These are phyloP conservation scores for Polylopha cassiicola DNA, from an alignment of 2,888 invertebrate genomes.

Conservation along the genomic window DNA sequence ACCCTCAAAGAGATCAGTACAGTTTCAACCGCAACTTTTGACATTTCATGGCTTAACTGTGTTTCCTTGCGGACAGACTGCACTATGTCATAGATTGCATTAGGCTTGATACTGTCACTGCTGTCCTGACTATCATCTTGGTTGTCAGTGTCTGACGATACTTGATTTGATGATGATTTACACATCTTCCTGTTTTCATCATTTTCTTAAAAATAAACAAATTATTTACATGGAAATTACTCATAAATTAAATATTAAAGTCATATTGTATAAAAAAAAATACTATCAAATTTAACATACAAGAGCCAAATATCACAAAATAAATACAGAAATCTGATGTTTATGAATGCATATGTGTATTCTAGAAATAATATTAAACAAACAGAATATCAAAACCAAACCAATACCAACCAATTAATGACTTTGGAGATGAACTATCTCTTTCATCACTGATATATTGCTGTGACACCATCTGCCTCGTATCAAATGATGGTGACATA, in stretches of 20 bases:
- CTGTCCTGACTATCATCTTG: slow-evolving; percentile 72
- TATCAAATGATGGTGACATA: slow-evolving; percentile 67
- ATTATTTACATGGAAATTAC: neutral
- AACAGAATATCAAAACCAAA: too few species aligned
- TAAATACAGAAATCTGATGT: too few species aligned
- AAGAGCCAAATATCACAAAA: too few species aligned
- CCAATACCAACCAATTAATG: slow-evolving; percentile 15
- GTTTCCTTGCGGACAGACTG: slow-evolving; percentile 89
- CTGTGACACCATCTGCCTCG: slow-evolving; percentile 67
- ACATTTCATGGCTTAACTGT: slow-evolving; percentile 90
- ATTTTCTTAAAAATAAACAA: slow-evolving; percentile 32
- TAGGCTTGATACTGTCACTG: slow-evolving; percentile 69
- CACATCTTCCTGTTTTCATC: slow-evolving; percentile 39
- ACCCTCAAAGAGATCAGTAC: slow-evolving; percentile 78
- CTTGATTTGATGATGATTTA: slow-evolving; percentile 51
- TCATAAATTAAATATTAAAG: too few species aligned
- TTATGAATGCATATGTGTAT: too few species aligned
- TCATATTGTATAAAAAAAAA: neutral
- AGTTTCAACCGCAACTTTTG: slow-evolving; percentile 89
- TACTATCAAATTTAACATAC: neutral
- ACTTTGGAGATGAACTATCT: slow-evolving; percentile 34
- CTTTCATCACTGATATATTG: slow-evolving; percentile 63
- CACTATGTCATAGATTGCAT: slow-evolving; percentile 84
- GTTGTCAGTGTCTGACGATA: slow-evolving; percentile 67
- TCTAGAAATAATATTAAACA: too few species aligned